phyloP scores from a whole-genome alignment of 2,113 vertebrate genomes.

The Pavo muticus region DNA sequence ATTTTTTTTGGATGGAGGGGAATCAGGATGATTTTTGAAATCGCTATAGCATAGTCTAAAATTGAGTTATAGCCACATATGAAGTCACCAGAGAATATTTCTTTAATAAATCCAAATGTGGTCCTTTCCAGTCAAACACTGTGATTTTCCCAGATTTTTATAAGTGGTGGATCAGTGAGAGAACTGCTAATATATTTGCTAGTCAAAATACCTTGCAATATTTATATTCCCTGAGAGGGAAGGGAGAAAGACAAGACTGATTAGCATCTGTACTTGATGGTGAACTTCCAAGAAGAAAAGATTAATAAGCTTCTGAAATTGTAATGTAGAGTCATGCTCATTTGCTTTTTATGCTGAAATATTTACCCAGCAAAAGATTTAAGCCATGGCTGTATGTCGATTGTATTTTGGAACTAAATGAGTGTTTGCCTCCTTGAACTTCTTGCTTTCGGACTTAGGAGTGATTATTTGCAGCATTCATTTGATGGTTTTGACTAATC shows the following conservation, averaged over 20 bases:
- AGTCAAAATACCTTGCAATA: neutral
- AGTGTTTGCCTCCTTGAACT: neutral
- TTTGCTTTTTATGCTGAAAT: constrained; percentile 20
- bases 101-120: neutral
- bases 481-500: constrained; percentile 24
- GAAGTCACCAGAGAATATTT: neutral
- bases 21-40: neutral
- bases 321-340: neutral
- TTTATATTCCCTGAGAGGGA: neutral
- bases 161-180: neutral
- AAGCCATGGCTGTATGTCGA: rapidly evolving
- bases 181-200: neutral
- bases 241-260: neutral
- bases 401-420: neutral
- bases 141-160: neutral
- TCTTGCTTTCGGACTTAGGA: neutral
- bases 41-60: neutral
- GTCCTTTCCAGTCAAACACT: neutral
- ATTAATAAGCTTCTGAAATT: neutral
- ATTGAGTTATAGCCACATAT: neutral
- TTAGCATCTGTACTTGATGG: neutral
- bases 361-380: neutral
- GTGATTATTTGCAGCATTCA: neutral
- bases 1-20: neutral
- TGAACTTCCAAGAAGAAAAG: neutral